A percentile compares a stretch with the other conserved stretches of the same genome.
phyloP scores from a whole-genome alignment of 2,113 vertebrate species.

The Brachypodius melanocephalos region DNA sequence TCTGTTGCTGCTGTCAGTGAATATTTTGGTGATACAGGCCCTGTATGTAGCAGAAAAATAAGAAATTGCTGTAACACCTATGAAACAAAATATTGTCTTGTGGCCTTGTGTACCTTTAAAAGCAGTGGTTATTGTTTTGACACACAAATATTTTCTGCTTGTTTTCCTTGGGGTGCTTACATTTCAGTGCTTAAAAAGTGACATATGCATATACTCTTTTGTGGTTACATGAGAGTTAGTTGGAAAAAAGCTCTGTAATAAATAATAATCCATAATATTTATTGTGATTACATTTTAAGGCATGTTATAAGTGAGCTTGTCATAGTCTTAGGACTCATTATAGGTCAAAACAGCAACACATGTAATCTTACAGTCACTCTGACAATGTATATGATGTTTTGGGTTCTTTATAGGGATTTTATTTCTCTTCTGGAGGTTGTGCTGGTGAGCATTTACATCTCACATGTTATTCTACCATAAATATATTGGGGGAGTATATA shows the following conservation, averaged over 20 bases:
- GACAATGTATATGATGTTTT: background rate
- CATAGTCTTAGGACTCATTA: background rate
- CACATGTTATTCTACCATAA: background rate
- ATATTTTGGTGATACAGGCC: background rate
- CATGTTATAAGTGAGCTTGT: background rate
- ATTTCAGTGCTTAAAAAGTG: background rate
- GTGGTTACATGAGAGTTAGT: background rate
- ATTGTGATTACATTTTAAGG: constrained; percentile 3
- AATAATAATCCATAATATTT: background rate
- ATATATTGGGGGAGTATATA: background rate
- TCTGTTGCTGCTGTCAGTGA: background rate
- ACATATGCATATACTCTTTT: background rate
- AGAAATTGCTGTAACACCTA: background rate
- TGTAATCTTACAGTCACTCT: background rate
- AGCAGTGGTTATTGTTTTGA: background rate
- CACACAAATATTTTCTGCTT: background rate
- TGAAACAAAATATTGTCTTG: background rate
- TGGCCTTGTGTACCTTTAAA: background rate
- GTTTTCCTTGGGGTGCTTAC: background rate
- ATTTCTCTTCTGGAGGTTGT: background rate
- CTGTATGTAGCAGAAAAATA: background rate
- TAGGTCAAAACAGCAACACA: background rate
- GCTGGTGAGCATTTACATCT: background rate
- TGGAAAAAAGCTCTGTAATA: background rate
- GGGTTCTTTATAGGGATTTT: background rate